Base-by-base conservation (phyloP, 1,140 invertebrate genomes). In the Polypedilum pembai region DNA sequence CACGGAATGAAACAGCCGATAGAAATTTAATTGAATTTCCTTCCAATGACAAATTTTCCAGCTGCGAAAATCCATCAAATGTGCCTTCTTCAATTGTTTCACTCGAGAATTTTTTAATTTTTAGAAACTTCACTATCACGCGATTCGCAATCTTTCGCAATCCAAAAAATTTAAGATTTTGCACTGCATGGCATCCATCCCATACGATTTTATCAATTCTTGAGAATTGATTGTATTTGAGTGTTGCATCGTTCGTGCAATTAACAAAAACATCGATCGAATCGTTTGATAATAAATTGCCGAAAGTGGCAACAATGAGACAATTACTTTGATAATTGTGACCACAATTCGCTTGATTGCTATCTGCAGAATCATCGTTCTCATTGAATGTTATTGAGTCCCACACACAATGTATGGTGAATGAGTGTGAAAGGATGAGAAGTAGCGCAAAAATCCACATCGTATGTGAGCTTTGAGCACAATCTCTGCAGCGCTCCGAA, bases 251-350 rank as follows among this genome's bases (percentile, higher is more conserved):
- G 18, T 69, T 69, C 17, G 65, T 20, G 17, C 65, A 69, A 20
- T 69, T 69, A 20, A 69, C 20, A 69, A 69, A 18, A 18, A 69
- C 65, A 69, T 69, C 65, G 20, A 69, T 21, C 1, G 65, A 18
- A 5, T 69, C 65, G 20, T 69, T 69, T 7, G 65, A 18, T 69
- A 20, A 20, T 20, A 18, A 69, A 69, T 69, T 69, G 65, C 65
- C 17, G 20, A 69, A 69, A 69, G 20, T 69, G 17, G 65, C 65
- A 18, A 18, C 65, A 69, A 69, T 69, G 5, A 69, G 17, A 69
- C 65, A 69, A 69, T 69, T 21, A 21, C 65, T 69, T 20, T 21
- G 17, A 21, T 69, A 69, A 69, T 69, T 69, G 65, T 69, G 65
- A 7, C 65, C 65, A 69, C 65, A 69, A 69, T 69, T 69, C 17